Evolutionary conservation across 92 coral and sea anemone genomes (phyloP), one percentile per base, ranked within the genome.

Genomic region (Porites lobata): DNA sequence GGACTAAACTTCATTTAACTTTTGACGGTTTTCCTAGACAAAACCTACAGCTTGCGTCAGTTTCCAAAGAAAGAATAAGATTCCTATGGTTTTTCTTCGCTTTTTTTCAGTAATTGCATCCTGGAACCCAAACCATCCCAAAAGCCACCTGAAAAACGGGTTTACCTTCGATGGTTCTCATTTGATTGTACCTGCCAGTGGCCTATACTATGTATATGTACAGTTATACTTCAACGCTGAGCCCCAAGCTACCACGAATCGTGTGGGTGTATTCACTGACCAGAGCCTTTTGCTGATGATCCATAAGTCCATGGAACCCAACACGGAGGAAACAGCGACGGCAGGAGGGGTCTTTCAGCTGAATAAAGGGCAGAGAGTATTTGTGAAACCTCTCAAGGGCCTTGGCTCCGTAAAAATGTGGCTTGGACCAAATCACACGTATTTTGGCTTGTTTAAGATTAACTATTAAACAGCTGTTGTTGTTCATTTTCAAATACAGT

Each of bases 271-370:
- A 6, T 73, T 7, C 20, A 61, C 62, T 10, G 18, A 29, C 78
- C 9, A 20, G 9, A 58, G 78, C 43, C 7, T 51, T 51, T 26
- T 73, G 61, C 56, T 73, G 78, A 73, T 73, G 78, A 73, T 73
- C 12, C 78, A 73, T 24, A 73, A 73, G 78, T 58, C 11, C 52
- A n/a, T 52, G 78, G n/a, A 26, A 50, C 29, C 78, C 20, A 61
- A 38, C 10, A 26, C 54, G 7, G 78, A 73, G 62, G 56, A 19
- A 8, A 73, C 78, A 29, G 78, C 61, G 50, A 50, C 3, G 50
- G 17, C 78, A 50, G 78, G 78, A 6, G 78, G 78, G 2, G 78
- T 73, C 11, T 73, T 73, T 17, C 29, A 51, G 0, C 52, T 73
- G 50, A 73, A 51, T 7, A 8, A 2, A 20, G 78, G 62, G 19